Evolutionary conservation across 2,888 invertebrate species (phyloP).

Genomic region (Junonia oenone): DNA sequence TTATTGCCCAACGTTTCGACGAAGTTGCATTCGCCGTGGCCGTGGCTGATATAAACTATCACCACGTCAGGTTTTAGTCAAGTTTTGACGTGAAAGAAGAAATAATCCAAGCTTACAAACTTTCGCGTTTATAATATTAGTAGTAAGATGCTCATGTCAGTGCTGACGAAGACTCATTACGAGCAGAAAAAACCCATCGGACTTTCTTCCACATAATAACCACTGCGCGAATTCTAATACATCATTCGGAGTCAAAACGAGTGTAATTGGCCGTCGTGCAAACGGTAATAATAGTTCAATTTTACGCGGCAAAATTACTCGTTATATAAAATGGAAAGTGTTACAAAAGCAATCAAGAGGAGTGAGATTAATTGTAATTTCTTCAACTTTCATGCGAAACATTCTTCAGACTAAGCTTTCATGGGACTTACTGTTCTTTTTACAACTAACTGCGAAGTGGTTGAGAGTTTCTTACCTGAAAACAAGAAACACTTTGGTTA

Average conservation of each 20-base stretch:
- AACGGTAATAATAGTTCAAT: constrained; percentile 20
- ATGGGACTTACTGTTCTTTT: not conserved
- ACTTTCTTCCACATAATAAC: constrained; percentile 13
- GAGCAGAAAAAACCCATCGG: not conserved
- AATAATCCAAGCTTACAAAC: too few relatives aligned
- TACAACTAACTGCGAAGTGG: too few relatives aligned
- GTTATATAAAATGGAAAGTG: constrained; percentile 19
- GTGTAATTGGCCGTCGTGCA: constrained; percentile 16
- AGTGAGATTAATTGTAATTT: not conserved
- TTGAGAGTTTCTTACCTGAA: not conserved
- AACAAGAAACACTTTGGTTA: too few relatives aligned
- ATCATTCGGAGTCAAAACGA: constrained; percentile 18
- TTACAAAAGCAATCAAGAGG: constrained; percentile 6
- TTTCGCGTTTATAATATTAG: too few relatives aligned
- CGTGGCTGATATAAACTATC: too few relatives aligned
- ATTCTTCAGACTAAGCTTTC: not conserved
- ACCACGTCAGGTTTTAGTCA: too few relatives aligned
- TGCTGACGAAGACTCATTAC: not conserved
- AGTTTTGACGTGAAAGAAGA: too few relatives aligned
- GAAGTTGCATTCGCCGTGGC: too few relatives aligned
- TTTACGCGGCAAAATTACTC: constrained; percentile 10
- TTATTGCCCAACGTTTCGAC: too few relatives aligned
- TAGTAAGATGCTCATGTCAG: not conserved
- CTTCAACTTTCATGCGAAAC: not conserved
- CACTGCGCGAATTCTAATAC: constrained; percentile 13